phyloP scores from a whole-genome alignment of 2,797 vertebrate genomes.

The Pangasius krempfi region DNA sequence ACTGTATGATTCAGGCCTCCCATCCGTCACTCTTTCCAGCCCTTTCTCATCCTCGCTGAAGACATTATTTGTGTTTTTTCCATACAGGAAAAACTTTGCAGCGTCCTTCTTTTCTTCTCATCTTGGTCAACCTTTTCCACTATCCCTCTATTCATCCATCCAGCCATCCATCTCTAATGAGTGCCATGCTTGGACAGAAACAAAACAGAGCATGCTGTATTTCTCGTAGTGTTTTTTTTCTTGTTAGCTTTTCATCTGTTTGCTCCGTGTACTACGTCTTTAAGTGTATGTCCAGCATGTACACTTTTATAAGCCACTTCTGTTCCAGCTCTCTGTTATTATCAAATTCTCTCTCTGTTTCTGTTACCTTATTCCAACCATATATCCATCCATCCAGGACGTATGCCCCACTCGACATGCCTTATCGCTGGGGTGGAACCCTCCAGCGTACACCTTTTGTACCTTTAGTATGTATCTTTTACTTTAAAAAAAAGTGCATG shows the following conservation, averaged over 20 bases:
- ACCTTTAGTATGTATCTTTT: background rate
- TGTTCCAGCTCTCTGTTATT: constrained; percentile 60
- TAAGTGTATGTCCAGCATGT: background rate
- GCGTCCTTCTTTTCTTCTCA: constrained; percentile 53
- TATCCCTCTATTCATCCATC: background rate
- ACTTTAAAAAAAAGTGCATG: background rate
- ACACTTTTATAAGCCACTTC: background rate
- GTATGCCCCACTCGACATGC: background rate
- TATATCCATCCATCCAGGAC: background rate
- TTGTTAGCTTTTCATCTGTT: constrained; percentile 4
- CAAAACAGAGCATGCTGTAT: constrained; percentile 1
- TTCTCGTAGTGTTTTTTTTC: background rate
- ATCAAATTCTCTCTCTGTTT: background rate
- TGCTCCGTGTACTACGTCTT: background rate
- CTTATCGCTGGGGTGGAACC: background rate
- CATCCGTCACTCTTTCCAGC: constrained; percentile 31
- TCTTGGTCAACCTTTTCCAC: constrained; percentile 51
- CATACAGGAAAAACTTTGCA: constrained; percentile 26
- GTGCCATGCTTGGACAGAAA: constrained; percentile 11
- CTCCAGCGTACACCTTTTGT: background rate
- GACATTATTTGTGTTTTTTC: constrained; percentile 23
- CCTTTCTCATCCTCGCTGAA: constrained; percentile 7
- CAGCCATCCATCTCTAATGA: constrained; percentile 4
- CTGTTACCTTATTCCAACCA: background rate
- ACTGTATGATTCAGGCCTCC: constrained; percentile 41